Percentiles rank a stretch among this genome's conserved stretches.
These are phyloP conservation scores for Phengaris arion DNA, from an alignment of 2,888 invertebrate species.

Conservation along the genomic window DNA sequence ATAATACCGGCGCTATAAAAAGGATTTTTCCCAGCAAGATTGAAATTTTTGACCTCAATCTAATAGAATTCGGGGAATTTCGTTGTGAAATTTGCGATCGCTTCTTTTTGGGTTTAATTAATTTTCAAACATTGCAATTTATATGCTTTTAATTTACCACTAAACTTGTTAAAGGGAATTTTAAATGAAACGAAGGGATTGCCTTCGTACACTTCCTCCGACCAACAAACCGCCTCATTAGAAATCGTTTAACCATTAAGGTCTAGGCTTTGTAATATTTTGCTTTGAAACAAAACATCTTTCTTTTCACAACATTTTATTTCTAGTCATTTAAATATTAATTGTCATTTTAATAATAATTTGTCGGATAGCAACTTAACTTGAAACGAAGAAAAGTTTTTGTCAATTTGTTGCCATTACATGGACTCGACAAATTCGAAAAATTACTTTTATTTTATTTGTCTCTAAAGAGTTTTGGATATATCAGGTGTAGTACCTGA, in stretches of 20 bases:
- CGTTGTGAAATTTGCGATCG: constrained; percentile 33
- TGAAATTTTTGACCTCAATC: constrained; percentile 62
- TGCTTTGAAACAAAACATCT: background rate
- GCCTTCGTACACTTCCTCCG: background rate
- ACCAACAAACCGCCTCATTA: background rate
- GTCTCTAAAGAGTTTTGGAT: background rate
- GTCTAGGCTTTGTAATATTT: background rate
- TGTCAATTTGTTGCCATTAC: background rate
- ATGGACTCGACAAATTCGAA: background rate
- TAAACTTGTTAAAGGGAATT: background rate
- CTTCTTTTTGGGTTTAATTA: constrained; percentile 31
- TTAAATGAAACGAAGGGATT: background rate
- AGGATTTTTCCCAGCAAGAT: constrained; percentile 62
- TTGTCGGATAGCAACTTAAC: background rate
- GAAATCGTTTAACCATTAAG: background rate
- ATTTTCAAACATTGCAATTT: constrained; percentile 9
- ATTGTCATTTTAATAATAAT: too few relatives aligned
- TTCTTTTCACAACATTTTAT: background rate
- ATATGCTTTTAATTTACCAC: background rate
- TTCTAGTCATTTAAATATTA: background rate
- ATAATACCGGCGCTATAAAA: constrained; percentile 68
- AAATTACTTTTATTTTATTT: background rate
- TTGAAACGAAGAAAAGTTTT: too few relatives aligned
- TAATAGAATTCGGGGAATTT: constrained; percentile 56
- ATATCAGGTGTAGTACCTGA: background rate